phyloP scores from a whole-genome alignment of 2,888 invertebrate species.

The Globia sparganii region DNA sequence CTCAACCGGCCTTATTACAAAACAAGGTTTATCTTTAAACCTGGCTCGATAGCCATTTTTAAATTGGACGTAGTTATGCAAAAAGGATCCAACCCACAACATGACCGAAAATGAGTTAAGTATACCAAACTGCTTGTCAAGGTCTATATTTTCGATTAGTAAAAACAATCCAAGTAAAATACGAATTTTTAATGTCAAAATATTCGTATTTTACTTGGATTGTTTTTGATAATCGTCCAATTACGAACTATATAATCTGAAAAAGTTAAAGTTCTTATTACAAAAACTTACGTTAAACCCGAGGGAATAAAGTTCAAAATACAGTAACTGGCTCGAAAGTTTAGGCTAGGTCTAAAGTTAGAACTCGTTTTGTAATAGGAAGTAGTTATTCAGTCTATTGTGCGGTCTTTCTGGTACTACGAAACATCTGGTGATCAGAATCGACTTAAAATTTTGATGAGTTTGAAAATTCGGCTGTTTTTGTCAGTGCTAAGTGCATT shows the following conservation, averaged over 20 bases:
- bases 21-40: too few species aligned
- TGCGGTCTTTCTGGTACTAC: not conserved
- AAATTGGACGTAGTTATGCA: too few species aligned
- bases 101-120: too few species aligned
- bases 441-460: not conserved
- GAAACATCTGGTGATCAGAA: not conserved
- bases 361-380: not conserved
- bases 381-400: not conserved
- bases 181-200: too few species aligned
- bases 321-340: not conserved
- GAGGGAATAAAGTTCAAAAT: too few species aligned
- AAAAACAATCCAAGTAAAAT: too few species aligned
- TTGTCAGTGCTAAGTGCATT: constrained; percentile 2
- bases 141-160: too few species aligned
- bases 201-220: too few species aligned
- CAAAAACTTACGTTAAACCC: not conserved
- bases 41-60: not conserved
- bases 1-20: not conserved
- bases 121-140: too few species aligned
- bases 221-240: too few species aligned
- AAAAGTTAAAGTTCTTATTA: not conserved
- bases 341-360: not conserved
- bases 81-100: too few species aligned
- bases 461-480: constrained; percentile 21
- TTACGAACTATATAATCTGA: too few species aligned